Percentiles rank a stretch among this genome's conserved stretches.
These are phyloP conservation scores for Mixornis gularis DNA, from an alignment of 2,113 vertebrate species.

Conservation along the genomic window DNA sequence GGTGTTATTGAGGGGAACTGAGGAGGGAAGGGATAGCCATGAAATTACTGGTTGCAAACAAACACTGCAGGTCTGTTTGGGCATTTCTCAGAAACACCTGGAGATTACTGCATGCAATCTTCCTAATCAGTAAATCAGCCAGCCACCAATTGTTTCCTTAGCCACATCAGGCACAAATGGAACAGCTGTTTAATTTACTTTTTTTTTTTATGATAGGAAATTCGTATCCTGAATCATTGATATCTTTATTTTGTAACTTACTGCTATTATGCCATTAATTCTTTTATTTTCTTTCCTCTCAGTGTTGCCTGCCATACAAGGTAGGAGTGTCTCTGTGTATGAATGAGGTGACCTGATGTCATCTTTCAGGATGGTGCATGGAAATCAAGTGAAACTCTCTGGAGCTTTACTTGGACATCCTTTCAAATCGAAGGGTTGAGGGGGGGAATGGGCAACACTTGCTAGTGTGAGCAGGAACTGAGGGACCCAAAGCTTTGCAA, in stretches of 20 bases:
- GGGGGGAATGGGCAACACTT: background rate
- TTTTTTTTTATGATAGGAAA: constrained; percentile 50
- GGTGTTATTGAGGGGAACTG: constrained; percentile 6
- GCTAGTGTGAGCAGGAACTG: background rate
- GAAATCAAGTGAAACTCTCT: background rate
- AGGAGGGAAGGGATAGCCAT: constrained; percentile 19
- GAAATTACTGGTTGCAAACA: constrained; percentile 62
- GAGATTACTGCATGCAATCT: constrained; percentile 15
- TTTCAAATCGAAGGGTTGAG: background rate
- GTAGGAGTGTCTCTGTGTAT: background rate
- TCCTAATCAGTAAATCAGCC: constrained; percentile 52
- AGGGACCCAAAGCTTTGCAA: background rate
- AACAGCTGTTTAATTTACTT: constrained; percentile 67
- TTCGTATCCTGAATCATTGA: constrained; percentile 29
- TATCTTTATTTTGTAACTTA: constrained; percentile 41
- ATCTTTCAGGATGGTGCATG: background rate
- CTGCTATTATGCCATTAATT: background rate
- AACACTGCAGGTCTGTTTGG: constrained; percentile 6
- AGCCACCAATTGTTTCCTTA: constrained; percentile 44
- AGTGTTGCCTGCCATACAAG: background rate
- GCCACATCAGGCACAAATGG: constrained; percentile 48
- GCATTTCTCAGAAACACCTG: constrained; percentile 45
- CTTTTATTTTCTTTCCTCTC: background rate
- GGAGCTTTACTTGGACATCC: background rate
- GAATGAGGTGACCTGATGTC: background rate